phyloP scores from a whole-genome alignment of 2,888 invertebrate genomes.

The Dyspetes luteomarginatus region DNA sequence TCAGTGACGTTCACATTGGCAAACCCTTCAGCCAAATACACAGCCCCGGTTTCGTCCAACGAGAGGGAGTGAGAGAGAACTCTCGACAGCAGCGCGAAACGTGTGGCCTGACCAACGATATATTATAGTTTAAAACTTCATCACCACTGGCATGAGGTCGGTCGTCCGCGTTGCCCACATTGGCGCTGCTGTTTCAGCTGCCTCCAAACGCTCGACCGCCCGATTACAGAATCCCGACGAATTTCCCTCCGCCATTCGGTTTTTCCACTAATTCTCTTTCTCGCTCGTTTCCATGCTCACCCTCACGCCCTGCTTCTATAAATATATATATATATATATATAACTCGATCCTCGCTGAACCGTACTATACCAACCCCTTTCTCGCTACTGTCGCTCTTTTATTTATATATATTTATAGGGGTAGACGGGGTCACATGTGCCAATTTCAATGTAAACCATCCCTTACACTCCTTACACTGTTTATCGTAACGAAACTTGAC shows the following conservation, averaged over 20 bases:
- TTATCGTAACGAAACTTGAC: no score
- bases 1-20: slow-evolving; percentile 50
- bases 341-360: slow-evolving; percentile 25
- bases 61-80: slow-evolving; percentile 40
- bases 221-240: slow-evolving; percentile 61
- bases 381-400: slow-evolving; percentile 51
- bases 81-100: slow-evolving; percentile 63
- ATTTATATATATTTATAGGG: slow-evolving; percentile 41
- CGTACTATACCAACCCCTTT: slow-evolving; percentile 47
- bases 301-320: no score
- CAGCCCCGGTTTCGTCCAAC: slow-evolving; percentile 12
- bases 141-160: slow-evolving; percentile 63
- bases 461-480: no score
- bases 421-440: no score
- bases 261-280: slow-evolving; percentile 58
- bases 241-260: slow-evolving; percentile 55
- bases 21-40: slow-evolving; percentile 47
- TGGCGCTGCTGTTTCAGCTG: slow-evolving; percentile 28
- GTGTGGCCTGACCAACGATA: slow-evolving; percentile 71
- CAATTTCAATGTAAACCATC: no score
- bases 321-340: slow-evolving; percentile 12
- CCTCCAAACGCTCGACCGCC: slow-evolving; percentile 61
- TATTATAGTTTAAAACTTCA: slow-evolving; percentile 73
- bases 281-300: slow-evolving; percentile 16
- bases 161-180: slow-evolving; percentile 45